These are phyloP conservation scores for Megaceryle alcyon DNA, from an alignment of 2,797 vertebrate genomes.

Conservation along the genomic window DNA sequence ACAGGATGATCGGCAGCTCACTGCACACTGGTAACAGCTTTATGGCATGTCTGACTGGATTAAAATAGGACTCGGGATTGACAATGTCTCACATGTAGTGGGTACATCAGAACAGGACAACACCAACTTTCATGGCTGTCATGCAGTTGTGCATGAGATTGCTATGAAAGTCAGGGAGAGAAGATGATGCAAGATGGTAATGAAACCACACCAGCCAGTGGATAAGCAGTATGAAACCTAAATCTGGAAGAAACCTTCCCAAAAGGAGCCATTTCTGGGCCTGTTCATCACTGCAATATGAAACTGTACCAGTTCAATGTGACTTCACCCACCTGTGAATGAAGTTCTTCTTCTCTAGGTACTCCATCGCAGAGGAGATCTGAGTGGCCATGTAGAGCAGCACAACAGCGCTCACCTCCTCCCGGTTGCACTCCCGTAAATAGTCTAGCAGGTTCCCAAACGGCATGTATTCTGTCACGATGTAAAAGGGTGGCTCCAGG, in stretches of 20 bases:
- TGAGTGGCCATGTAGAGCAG: slow-evolving; percentile 99
- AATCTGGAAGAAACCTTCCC: background rate
- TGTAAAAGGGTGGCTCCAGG: slow-evolving; percentile 97
- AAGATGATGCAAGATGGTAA: background rate
- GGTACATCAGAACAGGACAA: background rate
- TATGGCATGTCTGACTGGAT: background rate
- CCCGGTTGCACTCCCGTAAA: slow-evolving; percentile 92
- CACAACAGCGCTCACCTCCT: slow-evolving; percentile 96
- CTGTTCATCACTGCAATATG: background rate
- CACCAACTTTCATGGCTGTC: background rate
- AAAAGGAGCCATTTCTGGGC: background rate
- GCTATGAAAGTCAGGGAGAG: background rate
- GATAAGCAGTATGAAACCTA: background rate
- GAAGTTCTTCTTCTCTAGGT: slow-evolving; percentile 98
- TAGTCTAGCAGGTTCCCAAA: slow-evolving; percentile 98
- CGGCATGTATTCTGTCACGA: slow-evolving; percentile 98
- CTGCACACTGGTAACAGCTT: background rate
- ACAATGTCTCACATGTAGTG: background rate
- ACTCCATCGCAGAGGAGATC: slow-evolving; percentile 99
- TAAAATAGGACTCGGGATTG: background rate
- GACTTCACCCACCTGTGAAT: slow-evolving; percentile 90
- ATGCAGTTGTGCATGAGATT: background rate
- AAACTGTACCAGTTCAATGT: background rate
- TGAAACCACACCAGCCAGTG: background rate
- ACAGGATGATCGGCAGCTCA: background rate